These are phyloP conservation scores for Mellivora capensis DNA, from an alignment of 2,113 vertebrate genomes.

Conservation along the genomic window DNA sequence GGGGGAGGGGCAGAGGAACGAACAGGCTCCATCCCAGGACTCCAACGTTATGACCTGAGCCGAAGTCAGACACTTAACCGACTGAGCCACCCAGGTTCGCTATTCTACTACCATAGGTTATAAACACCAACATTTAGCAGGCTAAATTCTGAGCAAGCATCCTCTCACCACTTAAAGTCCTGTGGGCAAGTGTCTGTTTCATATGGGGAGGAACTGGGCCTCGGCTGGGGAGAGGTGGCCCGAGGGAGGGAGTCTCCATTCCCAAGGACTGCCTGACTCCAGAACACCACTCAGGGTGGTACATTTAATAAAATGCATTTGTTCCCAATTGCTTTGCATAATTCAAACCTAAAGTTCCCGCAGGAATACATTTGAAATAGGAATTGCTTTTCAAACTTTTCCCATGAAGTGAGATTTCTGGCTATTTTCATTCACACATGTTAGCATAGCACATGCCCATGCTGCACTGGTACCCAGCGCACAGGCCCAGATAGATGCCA, in stretches of 20 bases:
- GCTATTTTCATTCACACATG: background rate
- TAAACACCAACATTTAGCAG: background rate
- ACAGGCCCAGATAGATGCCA: background rate
- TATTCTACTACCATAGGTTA: background rate
- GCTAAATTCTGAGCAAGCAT: background rate
- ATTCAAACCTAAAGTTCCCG: slow-evolving; percentile 1
- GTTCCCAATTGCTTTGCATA: background rate
- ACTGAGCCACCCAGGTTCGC: background rate
- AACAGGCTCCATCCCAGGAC: background rate
- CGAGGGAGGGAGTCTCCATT: background rate
- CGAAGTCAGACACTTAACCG: background rate
- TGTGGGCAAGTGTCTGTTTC: background rate
- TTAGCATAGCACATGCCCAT: background rate
- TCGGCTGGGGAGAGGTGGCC: background rate
- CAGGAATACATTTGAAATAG: background rate
- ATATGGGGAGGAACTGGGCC: background rate
- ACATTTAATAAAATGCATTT: background rate
- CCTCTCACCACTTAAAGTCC: background rate
- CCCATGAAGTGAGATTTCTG: background rate
- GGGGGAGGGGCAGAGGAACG: background rate
- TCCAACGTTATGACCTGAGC: background rate
- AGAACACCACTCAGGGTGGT: background rate
- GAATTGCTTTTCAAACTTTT: background rate
- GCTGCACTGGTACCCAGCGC: background rate
- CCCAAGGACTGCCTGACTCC: background rate